These are phyloP conservation scores for Pseudanteris insignis DNA, from an alignment of 2,888 invertebrate species.

Conservation along the genomic window DNA sequence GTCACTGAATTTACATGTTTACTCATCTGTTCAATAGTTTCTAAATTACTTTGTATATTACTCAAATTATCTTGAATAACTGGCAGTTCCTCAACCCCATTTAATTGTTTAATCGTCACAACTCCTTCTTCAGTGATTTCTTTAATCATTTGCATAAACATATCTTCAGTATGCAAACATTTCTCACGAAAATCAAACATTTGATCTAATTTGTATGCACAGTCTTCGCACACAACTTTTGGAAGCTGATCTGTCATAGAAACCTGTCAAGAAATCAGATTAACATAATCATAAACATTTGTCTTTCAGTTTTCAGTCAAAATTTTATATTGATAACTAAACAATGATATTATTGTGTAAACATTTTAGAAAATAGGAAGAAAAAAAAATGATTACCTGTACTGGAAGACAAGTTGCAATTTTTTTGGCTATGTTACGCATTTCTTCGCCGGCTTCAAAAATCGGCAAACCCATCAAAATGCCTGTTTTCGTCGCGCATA, in stretches of 20 bases:
- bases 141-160: conserved; percentile 66
- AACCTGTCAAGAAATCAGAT: conserved; percentile 65
- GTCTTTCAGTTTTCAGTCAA: too few relatives aligned
- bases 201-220: conserved; percentile 70
- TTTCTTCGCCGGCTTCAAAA: conserved; percentile 67
- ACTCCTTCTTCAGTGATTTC: conserved; percentile 54
- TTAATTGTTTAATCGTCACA: conserved; percentile 48
- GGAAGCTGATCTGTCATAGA: conserved; percentile 70
- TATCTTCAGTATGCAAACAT: conserved; percentile 69
- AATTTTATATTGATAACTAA: background rate
- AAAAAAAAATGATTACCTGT: conserved; percentile 64
- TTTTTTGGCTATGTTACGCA: conserved; percentile 70
- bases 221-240: conserved; percentile 71
- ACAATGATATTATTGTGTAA: background rate
- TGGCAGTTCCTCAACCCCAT: conserved; percentile 50
- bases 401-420: conserved; percentile 71
- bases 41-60: conserved; percentile 52
- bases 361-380: too few relatives aligned
- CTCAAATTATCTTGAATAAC: conserved; percentile 52
- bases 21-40: conserved; percentile 51
- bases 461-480: conserved; percentile 66
- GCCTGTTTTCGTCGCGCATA: conserved; percentile 66
- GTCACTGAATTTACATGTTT: conserved; percentile 45
- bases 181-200: conserved; percentile 71
- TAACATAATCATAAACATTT: too few relatives aligned